Conservation (phyloP, 2,888 invertebrate species). For the Mythimna impura region DNA sequence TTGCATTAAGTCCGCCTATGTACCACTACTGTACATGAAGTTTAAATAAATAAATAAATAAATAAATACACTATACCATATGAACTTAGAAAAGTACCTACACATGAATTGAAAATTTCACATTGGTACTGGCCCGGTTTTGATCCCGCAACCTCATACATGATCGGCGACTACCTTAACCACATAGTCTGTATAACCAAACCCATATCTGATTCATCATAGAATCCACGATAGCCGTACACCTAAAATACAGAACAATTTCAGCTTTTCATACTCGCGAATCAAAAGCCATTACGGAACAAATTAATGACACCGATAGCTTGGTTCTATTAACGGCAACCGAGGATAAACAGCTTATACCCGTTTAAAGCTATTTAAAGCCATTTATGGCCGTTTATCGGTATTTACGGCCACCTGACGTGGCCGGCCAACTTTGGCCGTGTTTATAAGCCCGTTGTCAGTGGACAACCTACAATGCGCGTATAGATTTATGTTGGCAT, state of each 20-base stretch:
- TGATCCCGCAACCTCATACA: no score
- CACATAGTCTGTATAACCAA: not conserved
- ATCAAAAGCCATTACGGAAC: constrained; percentile 64
- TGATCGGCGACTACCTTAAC: no score
- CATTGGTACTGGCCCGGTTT: no score
- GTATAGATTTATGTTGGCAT: constrained; percentile 79
- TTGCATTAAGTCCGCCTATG: no score
- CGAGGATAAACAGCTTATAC: constrained; percentile 65
- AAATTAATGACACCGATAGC: constrained; percentile 75
- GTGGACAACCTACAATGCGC: constrained; percentile 71
- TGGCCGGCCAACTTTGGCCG: constrained; percentile 69
- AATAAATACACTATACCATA: no score
- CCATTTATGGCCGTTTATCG: constrained; percentile 68
- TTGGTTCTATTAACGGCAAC: constrained; percentile 70
- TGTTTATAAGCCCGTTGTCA: constrained; percentile 78
- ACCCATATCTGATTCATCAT: not conserved
- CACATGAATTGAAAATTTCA: no score
- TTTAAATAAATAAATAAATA: no score
- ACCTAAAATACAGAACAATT: constrained; percentile 45
- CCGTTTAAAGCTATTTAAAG: constrained; percentile 71
- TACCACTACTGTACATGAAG: no score
- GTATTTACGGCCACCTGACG: constrained; percentile 76
- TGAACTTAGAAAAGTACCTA: no score
- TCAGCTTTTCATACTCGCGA: constrained; percentile 50
- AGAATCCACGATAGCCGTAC: not conserved